Conservation (phyloP, 2,888 invertebrate species). For the Octonoba sinensis region DNA sequence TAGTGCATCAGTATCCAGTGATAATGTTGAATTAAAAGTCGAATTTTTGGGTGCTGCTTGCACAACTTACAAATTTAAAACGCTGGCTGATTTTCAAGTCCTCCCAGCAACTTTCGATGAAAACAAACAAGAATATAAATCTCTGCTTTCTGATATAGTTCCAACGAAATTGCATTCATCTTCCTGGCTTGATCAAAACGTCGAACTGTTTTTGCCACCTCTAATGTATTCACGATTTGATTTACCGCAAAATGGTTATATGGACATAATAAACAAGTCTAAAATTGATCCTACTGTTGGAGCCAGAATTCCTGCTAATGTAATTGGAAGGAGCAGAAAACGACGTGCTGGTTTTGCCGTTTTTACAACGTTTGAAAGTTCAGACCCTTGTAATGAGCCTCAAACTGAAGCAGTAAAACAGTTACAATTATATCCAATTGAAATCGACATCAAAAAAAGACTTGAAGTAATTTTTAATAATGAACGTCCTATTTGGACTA, state of each 20-base stretch:
- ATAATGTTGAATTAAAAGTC: conserved; percentile 66
- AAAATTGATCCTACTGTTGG: conserved; percentile 3
- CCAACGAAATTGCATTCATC: conserved; percentile 69
- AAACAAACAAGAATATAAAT: conserved; percentile 71
- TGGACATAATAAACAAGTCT: conserved; percentile 21
- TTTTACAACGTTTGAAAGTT: conserved; percentile 52
- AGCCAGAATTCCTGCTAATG: conserved; percentile 42
- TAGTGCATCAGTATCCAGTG: conserved; percentile 21
- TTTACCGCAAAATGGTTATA: conserved; percentile 71
- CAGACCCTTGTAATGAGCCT: conserved; percentile 19
- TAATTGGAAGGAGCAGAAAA: conserved; percentile 62
- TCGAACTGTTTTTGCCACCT: conserved; percentile 82
- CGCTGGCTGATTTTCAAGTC: conserved; percentile 65
- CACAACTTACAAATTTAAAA: conserved; percentile 71
- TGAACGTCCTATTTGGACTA: conserved; percentile 90
- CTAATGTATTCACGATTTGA: conserved; percentile 84
- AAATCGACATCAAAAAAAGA: conserved; percentile 32
- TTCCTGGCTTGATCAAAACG: conserved; percentile 71
- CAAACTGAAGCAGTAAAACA: conserved; percentile 43
- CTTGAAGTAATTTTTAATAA: conserved; percentile 30
- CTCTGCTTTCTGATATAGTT: conserved; percentile 76
- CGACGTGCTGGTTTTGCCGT: conserved; percentile 50
- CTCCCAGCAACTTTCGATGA: conserved; percentile 65
- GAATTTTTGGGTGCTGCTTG: conserved; percentile 72
- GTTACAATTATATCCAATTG: conserved; percentile 31